phyloP scores from a whole-genome alignment of 2,888 invertebrate species.

The Callyntrura guangdongensis region DNA sequence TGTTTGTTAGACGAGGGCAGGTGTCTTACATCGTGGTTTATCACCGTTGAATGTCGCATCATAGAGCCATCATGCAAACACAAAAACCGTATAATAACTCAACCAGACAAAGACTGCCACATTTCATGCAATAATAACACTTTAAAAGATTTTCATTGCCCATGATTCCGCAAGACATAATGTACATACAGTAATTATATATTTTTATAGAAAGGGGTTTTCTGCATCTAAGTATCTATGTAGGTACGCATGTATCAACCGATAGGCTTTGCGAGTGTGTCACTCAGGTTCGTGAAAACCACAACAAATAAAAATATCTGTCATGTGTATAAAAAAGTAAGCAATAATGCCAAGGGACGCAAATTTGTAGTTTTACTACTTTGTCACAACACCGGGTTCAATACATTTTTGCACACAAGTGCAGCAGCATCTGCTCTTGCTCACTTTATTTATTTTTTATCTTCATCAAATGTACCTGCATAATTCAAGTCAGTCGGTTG shows the following conservation, averaged over 20 bases:
- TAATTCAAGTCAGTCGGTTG: background rate
- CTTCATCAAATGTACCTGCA: background rate
- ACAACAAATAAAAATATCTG: constrained; percentile 13
- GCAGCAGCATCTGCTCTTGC: background rate
- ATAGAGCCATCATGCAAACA: background rate
- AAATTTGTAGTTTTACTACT: too few species aligned
- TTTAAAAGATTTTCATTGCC: constrained; percentile 10
- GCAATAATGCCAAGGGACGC: too few species aligned
- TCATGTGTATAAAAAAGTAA: background rate
- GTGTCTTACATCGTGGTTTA: background rate
- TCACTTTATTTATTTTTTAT: too few species aligned
- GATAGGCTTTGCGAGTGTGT: background rate
- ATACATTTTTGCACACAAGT: constrained; percentile 3
- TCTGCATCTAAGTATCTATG: background rate
- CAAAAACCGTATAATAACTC: background rate
- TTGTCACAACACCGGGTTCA: background rate
- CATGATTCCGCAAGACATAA: constrained; percentile 20
- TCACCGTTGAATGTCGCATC: background rate
- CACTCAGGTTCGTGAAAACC: background rate
- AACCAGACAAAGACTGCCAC: constrained; percentile 18
- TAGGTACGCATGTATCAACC: background rate
- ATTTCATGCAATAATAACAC: constrained; percentile 22
- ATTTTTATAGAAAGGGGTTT: background rate
- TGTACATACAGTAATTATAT: background rate
- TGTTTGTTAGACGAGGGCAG: background rate